Percentiles rank a stretch among this genome's conserved stretches.
Evolutionary conservation across 2,888 invertebrate genomes (phyloP).

Genomic region (Villa cingulata): DNA sequence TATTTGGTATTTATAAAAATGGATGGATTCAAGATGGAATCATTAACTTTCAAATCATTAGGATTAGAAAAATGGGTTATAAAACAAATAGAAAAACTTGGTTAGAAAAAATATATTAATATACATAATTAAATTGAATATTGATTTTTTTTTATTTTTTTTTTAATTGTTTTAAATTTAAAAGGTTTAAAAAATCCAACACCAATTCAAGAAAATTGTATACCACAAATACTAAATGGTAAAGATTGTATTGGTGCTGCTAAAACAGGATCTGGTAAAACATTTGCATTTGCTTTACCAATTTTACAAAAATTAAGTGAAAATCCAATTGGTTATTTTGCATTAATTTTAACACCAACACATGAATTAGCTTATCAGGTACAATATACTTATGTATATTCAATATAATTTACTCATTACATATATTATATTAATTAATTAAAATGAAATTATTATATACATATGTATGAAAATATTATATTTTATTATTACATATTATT

Average conservation of each 20-base stretch:
- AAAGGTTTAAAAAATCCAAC: slow-evolving; percentile 70
- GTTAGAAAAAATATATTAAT: slow-evolving; percentile 32
- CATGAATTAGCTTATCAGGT: slow-evolving; percentile 75
- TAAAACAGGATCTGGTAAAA: slow-evolving; percentile 97
- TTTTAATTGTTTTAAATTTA: too few species aligned
- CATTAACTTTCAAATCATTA: slow-evolving; percentile 41
- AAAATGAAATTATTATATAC: not conserved
- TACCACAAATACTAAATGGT: slow-evolving; percentile 62
- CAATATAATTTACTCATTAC: too few species aligned
- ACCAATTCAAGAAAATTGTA: slow-evolving; percentile 68
- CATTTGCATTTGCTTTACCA: slow-evolving; percentile 91
- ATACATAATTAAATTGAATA: not conserved
- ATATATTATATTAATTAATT: not conserved
- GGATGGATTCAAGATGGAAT: not conserved
- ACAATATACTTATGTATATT: too few species aligned
- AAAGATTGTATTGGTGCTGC: slow-evolving; percentile 90
- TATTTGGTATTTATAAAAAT: too few species aligned
- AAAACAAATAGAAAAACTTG: slow-evolving; percentile 54
- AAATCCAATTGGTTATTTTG: slow-evolving; percentile 94
- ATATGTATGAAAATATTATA: too few species aligned
- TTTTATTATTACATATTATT: too few species aligned
- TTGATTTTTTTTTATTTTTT: slow-evolving; percentile 15
- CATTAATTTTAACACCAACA: slow-evolving; percentile 87
- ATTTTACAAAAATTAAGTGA: slow-evolving; percentile 81
- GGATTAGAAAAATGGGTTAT: slow-evolving; percentile 61